These are phyloP conservation scores for Arctopsyche grandis DNA, from an alignment of 1,140 invertebrate species.

Conservation along the genomic window DNA sequence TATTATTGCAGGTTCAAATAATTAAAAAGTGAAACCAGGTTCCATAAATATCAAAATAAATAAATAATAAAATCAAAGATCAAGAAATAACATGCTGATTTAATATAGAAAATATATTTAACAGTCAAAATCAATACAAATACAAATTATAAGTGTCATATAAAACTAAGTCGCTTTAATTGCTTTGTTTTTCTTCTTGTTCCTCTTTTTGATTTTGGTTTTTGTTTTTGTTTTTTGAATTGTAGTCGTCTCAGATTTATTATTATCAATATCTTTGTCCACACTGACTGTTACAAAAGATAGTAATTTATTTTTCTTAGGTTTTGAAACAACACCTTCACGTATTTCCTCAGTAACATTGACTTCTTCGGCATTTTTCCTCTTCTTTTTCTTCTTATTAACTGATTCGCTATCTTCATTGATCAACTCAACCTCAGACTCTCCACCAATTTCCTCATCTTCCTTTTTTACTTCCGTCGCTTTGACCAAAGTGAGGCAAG, in stretches of 20 bases:
- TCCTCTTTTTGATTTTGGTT: background rate
- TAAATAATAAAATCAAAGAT: too few species aligned
- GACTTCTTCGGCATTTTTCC: background rate
- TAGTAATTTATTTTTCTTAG: background rate
- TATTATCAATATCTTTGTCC: background rate
- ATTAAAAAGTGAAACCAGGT: too few species aligned
- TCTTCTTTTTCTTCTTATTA: background rate
- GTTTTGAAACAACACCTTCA: background rate
- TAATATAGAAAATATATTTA: too few species aligned
- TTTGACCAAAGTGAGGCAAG: constrained; percentile 67
- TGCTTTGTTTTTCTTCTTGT: constrained; percentile 5
- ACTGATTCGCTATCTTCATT: background rate
- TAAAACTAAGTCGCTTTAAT: background rate
- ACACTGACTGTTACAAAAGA: background rate
- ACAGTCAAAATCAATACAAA: too few species aligned
- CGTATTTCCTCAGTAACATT: background rate
- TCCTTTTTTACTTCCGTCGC: constrained; percentile 60
- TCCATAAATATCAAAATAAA: too few species aligned
- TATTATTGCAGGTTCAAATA: too few species aligned
- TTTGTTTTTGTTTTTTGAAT: background rate
- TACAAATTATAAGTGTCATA: too few species aligned
- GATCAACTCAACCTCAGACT: constrained; percentile 33
- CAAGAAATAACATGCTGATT: too few species aligned
- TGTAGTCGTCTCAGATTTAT: background rate
- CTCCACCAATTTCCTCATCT: constrained; percentile 55